Evolutionary conservation across 2,113 vertebrate species (phyloP).

Genomic region (Turdus rufiventris): DNA sequence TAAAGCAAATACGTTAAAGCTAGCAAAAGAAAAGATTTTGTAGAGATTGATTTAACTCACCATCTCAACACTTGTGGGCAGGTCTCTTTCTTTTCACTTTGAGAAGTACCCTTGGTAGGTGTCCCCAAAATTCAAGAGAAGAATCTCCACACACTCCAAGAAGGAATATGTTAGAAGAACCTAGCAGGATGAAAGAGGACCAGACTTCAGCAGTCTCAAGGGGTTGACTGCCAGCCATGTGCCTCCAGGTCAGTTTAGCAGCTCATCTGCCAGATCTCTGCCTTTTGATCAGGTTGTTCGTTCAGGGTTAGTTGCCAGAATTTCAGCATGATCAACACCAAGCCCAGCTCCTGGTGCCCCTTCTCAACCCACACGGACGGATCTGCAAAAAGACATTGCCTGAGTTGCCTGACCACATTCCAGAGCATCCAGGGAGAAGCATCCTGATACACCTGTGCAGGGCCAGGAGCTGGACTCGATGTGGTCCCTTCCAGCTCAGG

Average conservation of each 20-base stretch:
- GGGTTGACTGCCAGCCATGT: background rate
- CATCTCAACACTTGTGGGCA: background rate
- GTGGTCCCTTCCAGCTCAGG: background rate
- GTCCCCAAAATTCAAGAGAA: background rate
- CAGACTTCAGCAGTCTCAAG: background rate
- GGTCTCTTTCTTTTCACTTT: background rate
- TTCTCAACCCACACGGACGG: background rate
- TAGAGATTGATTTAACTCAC: background rate
- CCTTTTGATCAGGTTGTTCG: background rate
- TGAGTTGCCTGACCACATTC: background rate
- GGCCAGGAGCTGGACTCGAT: background rate
- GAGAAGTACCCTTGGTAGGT: too few relatives aligned
- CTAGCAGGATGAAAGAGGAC: background rate
- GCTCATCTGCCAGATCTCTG: background rate
- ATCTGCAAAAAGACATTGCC: accelerated
- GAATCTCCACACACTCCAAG: background rate
- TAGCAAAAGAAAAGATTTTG: background rate
- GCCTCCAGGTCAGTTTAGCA: background rate
- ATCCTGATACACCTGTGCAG: background rate
- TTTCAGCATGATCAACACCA: background rate
- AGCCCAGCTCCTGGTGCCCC: background rate
- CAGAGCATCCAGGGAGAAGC: background rate
- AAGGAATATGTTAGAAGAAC: background rate
- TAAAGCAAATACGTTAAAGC: background rate
- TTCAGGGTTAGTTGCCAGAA: background rate